phyloP scores from a whole-genome alignment of 2,113 vertebrate genomes.

The Chaetodon trifascialis region DNA sequence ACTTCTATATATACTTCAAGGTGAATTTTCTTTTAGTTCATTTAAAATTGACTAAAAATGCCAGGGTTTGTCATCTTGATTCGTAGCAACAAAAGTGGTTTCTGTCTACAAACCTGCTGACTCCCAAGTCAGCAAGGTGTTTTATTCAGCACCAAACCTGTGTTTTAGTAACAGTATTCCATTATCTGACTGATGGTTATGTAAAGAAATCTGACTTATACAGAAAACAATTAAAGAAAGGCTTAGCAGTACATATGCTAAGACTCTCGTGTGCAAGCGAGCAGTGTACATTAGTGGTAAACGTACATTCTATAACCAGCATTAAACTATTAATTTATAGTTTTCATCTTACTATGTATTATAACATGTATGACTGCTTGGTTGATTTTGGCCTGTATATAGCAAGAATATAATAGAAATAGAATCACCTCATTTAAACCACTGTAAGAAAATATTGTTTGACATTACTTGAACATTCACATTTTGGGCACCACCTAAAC shows the following conservation, averaged over 20 bases:
- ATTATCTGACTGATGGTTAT: slow-evolving; percentile 16
- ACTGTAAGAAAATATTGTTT: slow-evolving; percentile 48
- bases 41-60: slow-evolving; percentile 10
- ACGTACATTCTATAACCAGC: slow-evolving; percentile 46
- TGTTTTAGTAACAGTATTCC: slow-evolving; percentile 18
- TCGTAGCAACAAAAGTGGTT: slow-evolving; percentile 15
- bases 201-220: slow-evolving; percentile 2
- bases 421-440: slow-evolving; percentile 40
- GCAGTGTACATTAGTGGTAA: slow-evolving; percentile 47
- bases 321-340: slow-evolving; percentile 45
- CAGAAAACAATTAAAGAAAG: not conserved
- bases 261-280: slow-evolving; percentile 17
- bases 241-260: slow-evolving; percentile 8
- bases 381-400: slow-evolving; percentile 65
- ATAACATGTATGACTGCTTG: slow-evolving; percentile 41
- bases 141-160: slow-evolving; percentile 19
- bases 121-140: not conserved
- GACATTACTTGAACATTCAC: slow-evolving; percentile 54
- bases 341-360: slow-evolving; percentile 49
- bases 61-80: slow-evolving; percentile 30
- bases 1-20: slow-evolving; percentile 7
- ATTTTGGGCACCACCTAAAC: slow-evolving; percentile 41
- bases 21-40: not conserved
- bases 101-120: slow-evolving; percentile 11
- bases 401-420: slow-evolving; percentile 56